A percentile compares a stretch with the other conserved stretches of the same genome.
Conservation (phyloP, 2,113 vertebrate genomes). For the Procavia capensis region DNA sequence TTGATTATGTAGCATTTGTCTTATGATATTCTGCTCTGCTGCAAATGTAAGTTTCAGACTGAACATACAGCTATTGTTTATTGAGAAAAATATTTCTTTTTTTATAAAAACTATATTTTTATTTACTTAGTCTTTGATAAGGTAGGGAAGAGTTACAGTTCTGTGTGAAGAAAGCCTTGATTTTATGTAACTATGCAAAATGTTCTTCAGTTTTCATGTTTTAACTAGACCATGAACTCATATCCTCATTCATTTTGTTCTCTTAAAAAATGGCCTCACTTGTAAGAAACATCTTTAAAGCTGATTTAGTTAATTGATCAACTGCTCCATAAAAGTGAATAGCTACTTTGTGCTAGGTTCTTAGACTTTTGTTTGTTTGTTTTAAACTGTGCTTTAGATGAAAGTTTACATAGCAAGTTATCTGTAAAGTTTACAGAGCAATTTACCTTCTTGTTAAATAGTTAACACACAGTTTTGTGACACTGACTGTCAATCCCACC, state of each 20-base stretch:
- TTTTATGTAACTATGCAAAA: neutral
- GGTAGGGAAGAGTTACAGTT: neutral
- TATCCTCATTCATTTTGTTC: neutral
- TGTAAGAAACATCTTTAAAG: neutral
- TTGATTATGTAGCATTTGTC: neutral
- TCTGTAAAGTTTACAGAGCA: too few relatives aligned
- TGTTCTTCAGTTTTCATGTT: neutral
- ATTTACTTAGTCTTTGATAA: neutral
- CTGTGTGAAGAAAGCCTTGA: neutral
- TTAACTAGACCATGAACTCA: neutral
- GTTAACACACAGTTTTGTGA: too few relatives aligned
- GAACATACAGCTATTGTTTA: neutral
- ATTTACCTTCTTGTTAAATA: too few relatives aligned
- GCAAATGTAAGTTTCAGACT: neutral
- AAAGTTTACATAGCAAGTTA: too few relatives aligned
- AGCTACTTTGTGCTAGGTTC: too few relatives aligned
- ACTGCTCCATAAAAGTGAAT: neutral
- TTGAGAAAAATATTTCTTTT: neutral
- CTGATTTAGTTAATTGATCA: neutral
- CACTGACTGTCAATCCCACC: too few relatives aligned
- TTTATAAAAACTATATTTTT: neutral
- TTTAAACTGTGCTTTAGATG: too few relatives aligned
- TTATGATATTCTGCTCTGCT: neutral
- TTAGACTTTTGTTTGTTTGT: too few relatives aligned
- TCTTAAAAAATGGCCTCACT: neutral